Conservation (phyloP, 2,797 vertebrate species). For the Poeciliopsis presidionis region DNA sequence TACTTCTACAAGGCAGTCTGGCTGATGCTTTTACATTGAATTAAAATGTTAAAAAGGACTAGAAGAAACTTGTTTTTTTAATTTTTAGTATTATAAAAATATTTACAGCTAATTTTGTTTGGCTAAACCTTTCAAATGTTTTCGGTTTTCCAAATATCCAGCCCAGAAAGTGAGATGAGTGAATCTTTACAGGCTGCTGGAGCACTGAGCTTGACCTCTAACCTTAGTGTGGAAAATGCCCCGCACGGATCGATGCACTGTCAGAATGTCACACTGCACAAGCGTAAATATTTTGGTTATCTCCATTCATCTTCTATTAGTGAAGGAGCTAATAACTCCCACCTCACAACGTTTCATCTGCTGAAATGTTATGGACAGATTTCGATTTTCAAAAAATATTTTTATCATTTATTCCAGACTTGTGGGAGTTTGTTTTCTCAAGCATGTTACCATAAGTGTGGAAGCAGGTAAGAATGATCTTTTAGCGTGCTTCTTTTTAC, state of each 20-base stretch:
- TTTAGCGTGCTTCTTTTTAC: background rate
- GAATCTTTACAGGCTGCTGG: constrained; percentile 5
- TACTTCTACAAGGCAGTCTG: background rate
- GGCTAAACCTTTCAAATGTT: background rate
- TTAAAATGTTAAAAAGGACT: background rate
- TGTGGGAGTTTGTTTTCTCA: background rate
- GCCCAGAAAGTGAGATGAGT: background rate
- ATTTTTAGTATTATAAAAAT: background rate
- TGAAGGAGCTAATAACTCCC: constrained; percentile 13
- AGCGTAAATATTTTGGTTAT: background rate
- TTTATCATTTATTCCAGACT: background rate
- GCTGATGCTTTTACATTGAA: background rate
- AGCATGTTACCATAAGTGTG: background rate
- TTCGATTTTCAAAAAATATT: background rate
- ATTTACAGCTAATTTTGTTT: background rate
- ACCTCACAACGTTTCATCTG: background rate
- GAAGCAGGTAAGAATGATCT: background rate
- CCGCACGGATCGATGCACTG: constrained; percentile 20
- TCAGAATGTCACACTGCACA: constrained; percentile 38
- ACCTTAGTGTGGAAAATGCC: constrained; percentile 21
- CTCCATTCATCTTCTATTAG: constrained; percentile 10
- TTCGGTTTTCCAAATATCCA: background rate
- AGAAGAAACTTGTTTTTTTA: background rate
- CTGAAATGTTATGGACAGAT: background rate
- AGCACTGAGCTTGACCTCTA: constrained; percentile 14